Conservation (phyloP, 2,888 invertebrate genomes). For the Dromius quadrimaculatus region DNA sequence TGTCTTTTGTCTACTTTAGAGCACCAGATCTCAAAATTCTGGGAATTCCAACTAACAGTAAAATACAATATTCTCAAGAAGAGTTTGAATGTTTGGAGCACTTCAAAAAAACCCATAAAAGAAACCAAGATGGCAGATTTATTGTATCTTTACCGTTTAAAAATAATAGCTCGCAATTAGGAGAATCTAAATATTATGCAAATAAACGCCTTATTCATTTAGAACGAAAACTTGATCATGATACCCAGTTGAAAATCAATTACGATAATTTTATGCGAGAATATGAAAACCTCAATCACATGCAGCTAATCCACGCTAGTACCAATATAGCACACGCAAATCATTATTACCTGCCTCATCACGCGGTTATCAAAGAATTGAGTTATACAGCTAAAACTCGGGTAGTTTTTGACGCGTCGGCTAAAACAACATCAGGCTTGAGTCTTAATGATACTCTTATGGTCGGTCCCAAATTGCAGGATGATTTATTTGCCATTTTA, state of each 20-base stretch:
- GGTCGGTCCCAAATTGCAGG: constrained; percentile 57
- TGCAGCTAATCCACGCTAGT: not conserved
- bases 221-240: not conserved
- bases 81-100: not conserved
- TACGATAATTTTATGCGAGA: too few species aligned
- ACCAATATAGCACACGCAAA: not conserved
- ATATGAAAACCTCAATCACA: not conserved
- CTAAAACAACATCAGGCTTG: constrained; percentile 53
- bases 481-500: constrained; percentile 57
- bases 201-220: not conserved
- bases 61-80: not conserved
- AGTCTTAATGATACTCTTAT: constrained; percentile 57
- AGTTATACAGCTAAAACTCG: constrained; percentile 57
- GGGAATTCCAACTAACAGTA: not conserved
- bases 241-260: too few species aligned
- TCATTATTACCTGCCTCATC: constrained; percentile 57
- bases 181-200: not conserved
- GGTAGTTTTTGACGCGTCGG: constrained; percentile 58
- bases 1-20: too few species aligned
- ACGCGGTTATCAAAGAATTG: constrained; percentile 56
- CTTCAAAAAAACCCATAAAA: not conserved
- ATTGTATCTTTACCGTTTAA: constrained; percentile 14
- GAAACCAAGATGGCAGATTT: not conserved
- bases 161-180: not conserved
- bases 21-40: not conserved